Conservation (phyloP, 92 coral and sea anemone species). For the Chrysogorgia sp. region DNA sequence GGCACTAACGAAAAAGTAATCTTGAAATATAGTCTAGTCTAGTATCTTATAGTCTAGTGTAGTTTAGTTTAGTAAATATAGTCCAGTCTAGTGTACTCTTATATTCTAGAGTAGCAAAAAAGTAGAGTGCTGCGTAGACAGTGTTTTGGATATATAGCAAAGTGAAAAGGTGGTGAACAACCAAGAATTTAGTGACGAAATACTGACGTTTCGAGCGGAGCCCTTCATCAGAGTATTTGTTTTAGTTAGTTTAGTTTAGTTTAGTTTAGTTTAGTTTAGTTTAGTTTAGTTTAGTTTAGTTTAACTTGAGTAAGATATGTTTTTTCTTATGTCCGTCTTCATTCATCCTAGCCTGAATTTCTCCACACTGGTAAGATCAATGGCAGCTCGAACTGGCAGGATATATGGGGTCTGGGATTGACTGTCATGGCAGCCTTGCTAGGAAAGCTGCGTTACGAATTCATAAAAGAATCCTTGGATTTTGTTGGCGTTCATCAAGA, state of each 20-base stretch:
- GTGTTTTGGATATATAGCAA: too few species aligned
- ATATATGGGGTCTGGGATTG: slow-evolving; percentile 87
- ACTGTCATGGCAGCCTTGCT: slow-evolving; percentile 94
- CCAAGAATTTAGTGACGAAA: too few species aligned
- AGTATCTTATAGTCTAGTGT: background rate
- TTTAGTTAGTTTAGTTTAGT: slow-evolving; percentile 14
- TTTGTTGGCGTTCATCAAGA: slow-evolving; percentile 95
- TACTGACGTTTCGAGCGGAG: too few species aligned
- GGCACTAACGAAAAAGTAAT: background rate
- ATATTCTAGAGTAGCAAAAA: too few species aligned
- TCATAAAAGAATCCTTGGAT: slow-evolving; percentile 90
- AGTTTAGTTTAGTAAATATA: too few species aligned
- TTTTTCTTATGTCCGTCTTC: background rate
- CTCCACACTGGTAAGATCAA: background rate
- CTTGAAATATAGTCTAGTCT: background rate
- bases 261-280: slow-evolving; percentile 15
- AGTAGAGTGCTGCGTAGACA: too few species aligned
- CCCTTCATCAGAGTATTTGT: too few species aligned
- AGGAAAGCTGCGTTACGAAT: slow-evolving; percentile 84
- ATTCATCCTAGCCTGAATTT: background rate
- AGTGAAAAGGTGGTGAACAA: too few species aligned
- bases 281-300: slow-evolving; percentile 1
- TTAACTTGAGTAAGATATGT: background rate
- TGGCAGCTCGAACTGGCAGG: slow-evolving; percentile 68
- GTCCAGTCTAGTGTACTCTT: too few species aligned